phyloP scores from a whole-genome alignment of 2,113 vertebrate genomes.

The Leptobrachium leishanense region DNA sequence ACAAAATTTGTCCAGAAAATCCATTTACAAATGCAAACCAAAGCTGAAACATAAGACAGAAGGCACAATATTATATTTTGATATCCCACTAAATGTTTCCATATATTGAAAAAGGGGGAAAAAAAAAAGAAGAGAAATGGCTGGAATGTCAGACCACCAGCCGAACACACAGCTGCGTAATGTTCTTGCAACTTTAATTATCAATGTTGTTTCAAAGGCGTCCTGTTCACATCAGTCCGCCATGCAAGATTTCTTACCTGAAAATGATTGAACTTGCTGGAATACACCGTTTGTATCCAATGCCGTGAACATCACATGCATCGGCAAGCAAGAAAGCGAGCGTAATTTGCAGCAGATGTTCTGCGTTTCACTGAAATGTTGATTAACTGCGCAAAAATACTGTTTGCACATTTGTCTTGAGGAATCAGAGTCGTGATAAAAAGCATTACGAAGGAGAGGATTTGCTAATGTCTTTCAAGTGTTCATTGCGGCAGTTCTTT shows the following conservation, averaged over 20 bases:
- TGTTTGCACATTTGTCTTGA: not conserved
- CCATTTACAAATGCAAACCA: conserved; percentile 99
- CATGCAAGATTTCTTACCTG: conserved; percentile 22
- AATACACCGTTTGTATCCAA: not conserved
- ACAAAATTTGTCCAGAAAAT: conserved; percentile 98
- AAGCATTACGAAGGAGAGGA: not conserved
- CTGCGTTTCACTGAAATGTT: not conserved
- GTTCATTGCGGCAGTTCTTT: not conserved
- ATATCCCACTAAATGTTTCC: conserved; percentile 55
- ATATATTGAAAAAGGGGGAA: conserved; percentile 47
- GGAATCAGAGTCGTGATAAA: not conserved
- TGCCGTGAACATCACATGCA: not conserved
- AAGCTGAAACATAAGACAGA: conserved; percentile 80
- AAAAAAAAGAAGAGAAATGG: too few relatives aligned
- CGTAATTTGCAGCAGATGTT: conserved; percentile 5
- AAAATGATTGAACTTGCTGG: not conserved
- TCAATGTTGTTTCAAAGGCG: conserved; percentile 34
- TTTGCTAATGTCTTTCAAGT: not conserved
- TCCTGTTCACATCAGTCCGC: not conserved
- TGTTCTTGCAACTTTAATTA: conserved; percentile 43
- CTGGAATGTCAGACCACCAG: conserved; percentile 56
- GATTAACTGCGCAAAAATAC: not conserved
- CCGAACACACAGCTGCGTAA: conserved; percentile 60
- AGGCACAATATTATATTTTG: conserved; percentile 66
- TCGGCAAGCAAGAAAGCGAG: not conserved